Evolutionary conservation across 1,140 invertebrate genomes (phyloP), one percentile per base, ranked within the genome.

Genomic region (Pseudoatta argentina): DNA sequence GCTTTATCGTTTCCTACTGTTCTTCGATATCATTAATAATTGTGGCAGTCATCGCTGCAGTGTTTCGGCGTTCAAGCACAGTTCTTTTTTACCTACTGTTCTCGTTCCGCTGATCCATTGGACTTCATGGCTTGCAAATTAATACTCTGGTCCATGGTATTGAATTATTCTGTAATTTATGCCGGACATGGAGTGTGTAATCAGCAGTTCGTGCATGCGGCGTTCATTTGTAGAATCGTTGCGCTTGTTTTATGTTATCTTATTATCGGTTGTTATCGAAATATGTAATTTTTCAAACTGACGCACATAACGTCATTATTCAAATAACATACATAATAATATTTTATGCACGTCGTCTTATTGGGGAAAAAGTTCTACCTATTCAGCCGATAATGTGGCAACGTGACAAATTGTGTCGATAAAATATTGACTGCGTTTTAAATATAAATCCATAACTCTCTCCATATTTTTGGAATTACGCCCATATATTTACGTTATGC

Each of bases 131-230:
- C 59, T 83, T 27, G 44, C 55, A 83, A 83, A 75, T 83, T 83
- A 51, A 30, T 34, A 51, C 39, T 0, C 14, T 1, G 78, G n/a
- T 51, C 55, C 79, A 30, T 24, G 39, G 6, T 24, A 72, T 51
- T 51, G 55, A 83, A 83, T 83, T 83, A 83, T 83, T 51, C 69
- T 75, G 24, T 83, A 83, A 83, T 83, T 83, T 75, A 57, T 21
- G 55, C 55, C 16, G 39, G 44, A 48, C 44, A 48, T 14, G 24
- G 55, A 18, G 55, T 18, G 21, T 39, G 55, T 83, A 75, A 83
- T 83, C 69, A 61, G 55, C 39, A 83, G 55, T 81, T 44, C 51
- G 66, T 7, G 16, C 66, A 81, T 30, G 78, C 48, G 7, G n/a
- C n/a, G 57, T 39, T 83, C 69, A 83, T 83, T 83, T 83, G 69